Base-by-base conservation (phyloP, 1,140 invertebrate genomes). In the Leptopilina boulardi region DNA sequence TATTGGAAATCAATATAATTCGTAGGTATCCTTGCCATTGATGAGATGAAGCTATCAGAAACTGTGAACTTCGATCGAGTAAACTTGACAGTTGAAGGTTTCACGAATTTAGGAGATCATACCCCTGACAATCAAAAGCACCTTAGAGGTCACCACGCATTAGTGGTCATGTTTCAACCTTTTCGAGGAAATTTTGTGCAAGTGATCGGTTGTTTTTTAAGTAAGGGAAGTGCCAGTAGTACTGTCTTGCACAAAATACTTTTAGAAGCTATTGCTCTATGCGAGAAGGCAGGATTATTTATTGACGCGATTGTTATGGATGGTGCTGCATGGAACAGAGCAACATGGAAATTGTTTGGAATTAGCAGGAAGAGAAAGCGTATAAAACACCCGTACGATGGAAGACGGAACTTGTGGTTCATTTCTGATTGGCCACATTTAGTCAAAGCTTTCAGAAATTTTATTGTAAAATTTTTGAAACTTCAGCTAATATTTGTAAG, bases 151-250 rank as follows among this genome's bases (percentile, higher is more conserved):
- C 81, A 86, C 71, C 83, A 85, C 74, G 85, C 77, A 4, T 59
- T 83, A 10, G 79, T 86, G 0, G 59, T 85, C 3, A 84, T 86
- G 82, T 85, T 81, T 74, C 85, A 85, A 38, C 83, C 81, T 30
- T 86, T 83, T 73, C 73, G 56, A 74, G 81, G 79, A 19, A 71
- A 73, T 73, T 80, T 81, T 72, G 51, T 86, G 1, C 82, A 86
- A 74, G 72, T 74, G 4, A 26, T 85, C 26, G 81, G 71, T 19
- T 79, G 42, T 15, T 85, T 85, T 76, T 70, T 85, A 21, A 82
- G 77, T 56, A 78, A 74, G 66, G 74, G 77, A 23, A 42, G 44
- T 76, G 80, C 77, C 19, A 59, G n/a, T 41, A 77, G 78, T 1
- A 75, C 47, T 19, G 59, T 82, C 23, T 76, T 84, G n/a, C 21